phyloP scores from a whole-genome alignment of 92 coral and sea anemone species.

The Paramuricea clavata region DNA sequence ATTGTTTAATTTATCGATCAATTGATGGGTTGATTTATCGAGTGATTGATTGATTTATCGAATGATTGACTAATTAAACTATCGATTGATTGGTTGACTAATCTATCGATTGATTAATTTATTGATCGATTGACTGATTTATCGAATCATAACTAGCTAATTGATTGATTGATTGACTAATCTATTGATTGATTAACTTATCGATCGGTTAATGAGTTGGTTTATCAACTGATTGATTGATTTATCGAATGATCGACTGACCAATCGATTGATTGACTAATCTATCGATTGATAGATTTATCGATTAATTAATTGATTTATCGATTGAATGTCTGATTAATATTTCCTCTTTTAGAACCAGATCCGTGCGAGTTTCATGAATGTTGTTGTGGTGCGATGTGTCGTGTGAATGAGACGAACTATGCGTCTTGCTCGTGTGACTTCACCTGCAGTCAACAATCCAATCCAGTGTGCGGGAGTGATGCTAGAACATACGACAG shows the following conservation, averaged over 20 bases:
- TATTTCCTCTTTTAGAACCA: background rate
- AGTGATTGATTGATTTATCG: background rate
- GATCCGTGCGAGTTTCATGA: conserved; percentile 2
- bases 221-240: background rate
- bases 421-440: conserved; percentile 2
- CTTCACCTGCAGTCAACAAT: conserved; percentile 4
- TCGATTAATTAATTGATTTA: no score
- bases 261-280: no score
- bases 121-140: background rate
- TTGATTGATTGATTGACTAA: no score
- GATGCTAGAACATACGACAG: conserved; percentile 79
- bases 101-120: background rate
- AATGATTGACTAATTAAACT: background rate
- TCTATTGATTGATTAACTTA: background rate
- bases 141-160: no score
- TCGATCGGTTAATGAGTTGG: background rate
- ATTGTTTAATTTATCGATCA: background rate
- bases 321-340: no score
- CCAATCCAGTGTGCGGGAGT: conserved; percentile 85
- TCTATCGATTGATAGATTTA: no score
- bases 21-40: background rate
- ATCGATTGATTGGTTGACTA: background rate
- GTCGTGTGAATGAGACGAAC: conserved; percentile 16
- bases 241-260: background rate
- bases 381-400: conserved; percentile 49